These are phyloP conservation scores for Anabacerthia variegaticeps DNA, from an alignment of 2,797 vertebrate species.

Conservation along the genomic window DNA sequence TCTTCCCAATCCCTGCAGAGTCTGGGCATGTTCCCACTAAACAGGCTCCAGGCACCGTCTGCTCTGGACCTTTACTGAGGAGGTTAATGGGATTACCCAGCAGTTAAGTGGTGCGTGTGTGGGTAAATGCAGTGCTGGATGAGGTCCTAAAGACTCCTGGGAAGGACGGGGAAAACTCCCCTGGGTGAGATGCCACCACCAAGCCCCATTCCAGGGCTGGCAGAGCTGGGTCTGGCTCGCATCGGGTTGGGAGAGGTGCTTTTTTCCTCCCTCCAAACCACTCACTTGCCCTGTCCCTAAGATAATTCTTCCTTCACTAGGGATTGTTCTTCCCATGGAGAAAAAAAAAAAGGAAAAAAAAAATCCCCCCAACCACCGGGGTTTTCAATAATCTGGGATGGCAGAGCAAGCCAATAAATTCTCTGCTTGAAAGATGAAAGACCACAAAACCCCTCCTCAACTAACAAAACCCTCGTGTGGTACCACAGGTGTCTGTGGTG, in stretches of 20 bases:
- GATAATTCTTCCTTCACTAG: not conserved
- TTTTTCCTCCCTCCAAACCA: not conserved
- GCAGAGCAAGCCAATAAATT: conserved; percentile 67
- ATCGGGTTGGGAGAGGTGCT: not conserved
- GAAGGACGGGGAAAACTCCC: not conserved
- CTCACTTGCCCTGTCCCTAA: not conserved
- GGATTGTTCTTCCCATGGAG: not conserved
- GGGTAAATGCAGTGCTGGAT: not conserved
- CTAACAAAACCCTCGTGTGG: not conserved
- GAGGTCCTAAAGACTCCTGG: not conserved
- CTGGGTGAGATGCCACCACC: not conserved
- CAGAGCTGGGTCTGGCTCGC: not conserved
- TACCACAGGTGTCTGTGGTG: conserved; percentile 55
- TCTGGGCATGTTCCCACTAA: accelerated
- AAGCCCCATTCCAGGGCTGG: not conserved
- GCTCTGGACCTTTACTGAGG: not conserved
- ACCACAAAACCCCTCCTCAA: not conserved
- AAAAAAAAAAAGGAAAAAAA: not conserved
- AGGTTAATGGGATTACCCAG: not conserved
- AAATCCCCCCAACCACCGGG: not conserved
- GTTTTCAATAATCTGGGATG: conserved; percentile 32
- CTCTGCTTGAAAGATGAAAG: conserved; percentile 75
- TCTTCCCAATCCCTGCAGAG: not conserved
- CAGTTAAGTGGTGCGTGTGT: not conserved
- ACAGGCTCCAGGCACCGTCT: not conserved